Evolutionary conservation across 2,888 invertebrate genomes (phyloP), one percentile per base, ranked within the genome.

Genomic region (Stictocephala bisonia): DNA sequence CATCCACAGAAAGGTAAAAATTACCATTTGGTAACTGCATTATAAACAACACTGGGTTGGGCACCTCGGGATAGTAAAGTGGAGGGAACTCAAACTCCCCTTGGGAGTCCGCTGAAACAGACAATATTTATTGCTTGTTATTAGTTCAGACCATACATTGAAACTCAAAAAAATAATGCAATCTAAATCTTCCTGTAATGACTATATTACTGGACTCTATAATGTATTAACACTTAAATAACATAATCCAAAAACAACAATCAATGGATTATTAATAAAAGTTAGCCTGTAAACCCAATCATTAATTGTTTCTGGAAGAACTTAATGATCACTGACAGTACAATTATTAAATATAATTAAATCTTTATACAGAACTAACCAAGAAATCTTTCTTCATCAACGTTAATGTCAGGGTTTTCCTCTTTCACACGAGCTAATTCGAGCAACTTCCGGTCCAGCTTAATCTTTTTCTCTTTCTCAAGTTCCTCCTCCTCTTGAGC

Each of bases 1-100:
- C 91, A 1, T 84, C 86, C 85, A 90, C 86, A 0, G 89, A 88
- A 0, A 90, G 77, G 88, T 89, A 89, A 70, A 91, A 83, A 0
- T 87, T 87, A 22, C 85, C 81, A 1, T 84, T 82, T 1, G 0
- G 24, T 35, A 87, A 86, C 74, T 88, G 89, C 74, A 86, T 85
- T 26, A 88, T 83, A 84, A 88, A 88, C 15, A 89, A 81, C n/a
- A 91, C 84, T 53, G 84, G 82, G 80, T 88, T 90, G 0, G 90
- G 88, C 6, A 84, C 81, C 78, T 86, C 83, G 0, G 90, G 90
- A 75, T 87, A 84, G 78, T 86, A 86, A 35, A 84, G 78, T 64
- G 82, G 81, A 2, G 84, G 83, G 22, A 71, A 58, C 87, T 87
- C 86, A 79, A 86, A 86, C 71, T 87, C 86, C 0, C 84, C 84